A percentile compares a stretch with the other conserved stretches of the same genome.
phyloP scores from a whole-genome alignment of 2,888 invertebrate genomes.

The Iselma pallidipennis region DNA sequence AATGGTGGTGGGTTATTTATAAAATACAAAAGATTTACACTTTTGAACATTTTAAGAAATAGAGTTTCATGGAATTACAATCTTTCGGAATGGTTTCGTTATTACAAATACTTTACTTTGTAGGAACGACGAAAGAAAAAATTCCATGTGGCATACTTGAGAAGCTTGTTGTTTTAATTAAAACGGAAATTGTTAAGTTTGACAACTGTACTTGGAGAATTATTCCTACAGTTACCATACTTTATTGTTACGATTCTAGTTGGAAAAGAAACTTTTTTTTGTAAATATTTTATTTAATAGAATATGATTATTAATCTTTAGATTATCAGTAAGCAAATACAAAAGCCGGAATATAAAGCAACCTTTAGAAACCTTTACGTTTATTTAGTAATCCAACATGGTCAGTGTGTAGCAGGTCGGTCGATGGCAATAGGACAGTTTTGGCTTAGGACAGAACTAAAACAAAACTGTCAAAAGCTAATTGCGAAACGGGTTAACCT shows the following conservation, averaged over 20 bases:
- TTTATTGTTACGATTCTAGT: background rate
- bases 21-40: background rate
- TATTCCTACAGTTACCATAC: no score
- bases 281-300: no score
- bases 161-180: background rate
- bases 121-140: background rate
- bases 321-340: no score
- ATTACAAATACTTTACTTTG: background rate
- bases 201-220: background rate
- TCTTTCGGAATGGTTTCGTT: background rate
- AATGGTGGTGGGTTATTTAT: background rate
- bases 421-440: background rate
- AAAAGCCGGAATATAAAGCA: no score
- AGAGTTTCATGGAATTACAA: background rate
- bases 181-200: background rate
- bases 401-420: no score
- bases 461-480: conserved; percentile 42
- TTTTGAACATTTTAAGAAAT: background rate
- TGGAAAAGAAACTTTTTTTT: background rate
- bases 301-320: no score
- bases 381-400: no score
- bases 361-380: no score
- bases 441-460: conserved; percentile 29
- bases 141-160: background rate
- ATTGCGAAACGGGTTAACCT: conserved; percentile 41